Evolutionary conservation across 2,888 invertebrate genomes (phyloP), one percentile per base, ranked within the genome.

Genomic region (Neoscelio sp.): DNA sequence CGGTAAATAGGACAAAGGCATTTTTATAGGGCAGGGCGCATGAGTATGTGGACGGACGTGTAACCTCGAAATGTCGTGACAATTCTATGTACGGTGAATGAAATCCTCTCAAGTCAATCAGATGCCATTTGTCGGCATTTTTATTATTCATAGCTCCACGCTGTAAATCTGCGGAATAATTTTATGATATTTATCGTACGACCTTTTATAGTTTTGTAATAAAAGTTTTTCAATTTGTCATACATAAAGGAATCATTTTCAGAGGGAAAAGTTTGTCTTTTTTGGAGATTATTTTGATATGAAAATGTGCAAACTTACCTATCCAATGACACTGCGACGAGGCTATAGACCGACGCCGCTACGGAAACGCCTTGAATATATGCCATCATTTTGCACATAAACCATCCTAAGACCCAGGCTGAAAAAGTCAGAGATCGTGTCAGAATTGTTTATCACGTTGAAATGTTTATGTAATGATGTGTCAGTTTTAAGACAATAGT

Each of bases 361-460:
- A 98, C 98, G 0, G 98, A 97, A 44, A 98, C 95, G 18, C 98
- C 97, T 91, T 98, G 98, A 85, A 98, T 96, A 91, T 98, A 99
- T 2, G 98, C 97, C 58, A 98, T 98, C 15, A 97, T 95, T 91
- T 98, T 97, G 92, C 99, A 99, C 96, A 98, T 96, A 92, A 96
- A 94, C 95, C 96, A 95, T 60, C 98, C 98, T 33, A 98, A 94
- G 87, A 98, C 95, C 98, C 98, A 99, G 40, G 97, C 97, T 97
- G 93, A 88, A 83, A 91, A 90, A 78, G 40, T 52, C 12, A 42
- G 26, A 58, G 60, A 58, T 50, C 26, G 7, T 4, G 42, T 74
- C 17, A 74, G 26, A 58, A 74, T 50, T 48, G 42, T 56, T 64
- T 23, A 48, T 62, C 62, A 73, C 44, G 56, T 52, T 77, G 20